Percentiles rank a stretch among this genome's conserved stretches.
Conservation (phyloP, 2,888 invertebrate species). For the Lasius fuliginosus region DNA sequence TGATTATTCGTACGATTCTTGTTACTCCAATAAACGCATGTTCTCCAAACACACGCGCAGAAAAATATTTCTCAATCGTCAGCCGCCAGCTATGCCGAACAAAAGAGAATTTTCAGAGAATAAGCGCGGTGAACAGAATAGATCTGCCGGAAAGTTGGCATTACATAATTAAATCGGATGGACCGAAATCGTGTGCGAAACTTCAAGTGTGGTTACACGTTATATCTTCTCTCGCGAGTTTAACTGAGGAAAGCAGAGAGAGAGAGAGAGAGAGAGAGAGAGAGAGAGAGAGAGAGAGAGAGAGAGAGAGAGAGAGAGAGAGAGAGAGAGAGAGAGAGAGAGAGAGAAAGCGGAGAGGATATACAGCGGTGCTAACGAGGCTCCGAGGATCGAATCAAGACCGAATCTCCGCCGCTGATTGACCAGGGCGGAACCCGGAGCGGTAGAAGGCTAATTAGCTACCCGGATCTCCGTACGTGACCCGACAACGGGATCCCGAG, state of each 20-base stretch:
- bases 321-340: not conserved
- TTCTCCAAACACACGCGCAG: not conserved
- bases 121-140: slow-evolving; percentile 52
- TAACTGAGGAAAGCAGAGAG: slow-evolving; percentile 42
- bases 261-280: slow-evolving; percentile 17
- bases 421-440: slow-evolving; percentile 74
- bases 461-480: slow-evolving; percentile 76
- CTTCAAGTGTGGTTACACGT: slow-evolving; percentile 64
- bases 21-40: not conserved
- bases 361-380: slow-evolving; percentile 77
- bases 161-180: slow-evolving; percentile 71
- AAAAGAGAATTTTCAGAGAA: slow-evolving; percentile 57
- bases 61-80: slow-evolving; percentile 14
- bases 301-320: not conserved
- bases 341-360: slow-evolving; percentile 52
- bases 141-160: slow-evolving; percentile 48
- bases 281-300: slow-evolving; percentile 1
- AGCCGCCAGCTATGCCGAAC: not conserved
- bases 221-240: slow-evolving; percentile 53
- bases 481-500: slow-evolving; percentile 76
- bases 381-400: slow-evolving; percentile 81
- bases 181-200: slow-evolving; percentile 64
- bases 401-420: slow-evolving; percentile 78
- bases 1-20: slow-evolving; percentile 37
- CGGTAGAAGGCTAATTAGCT: slow-evolving; percentile 76